These are phyloP conservation scores for Clepsis dumicolana DNA, from an alignment of 2,888 invertebrate genomes.

Conservation along the genomic window DNA sequence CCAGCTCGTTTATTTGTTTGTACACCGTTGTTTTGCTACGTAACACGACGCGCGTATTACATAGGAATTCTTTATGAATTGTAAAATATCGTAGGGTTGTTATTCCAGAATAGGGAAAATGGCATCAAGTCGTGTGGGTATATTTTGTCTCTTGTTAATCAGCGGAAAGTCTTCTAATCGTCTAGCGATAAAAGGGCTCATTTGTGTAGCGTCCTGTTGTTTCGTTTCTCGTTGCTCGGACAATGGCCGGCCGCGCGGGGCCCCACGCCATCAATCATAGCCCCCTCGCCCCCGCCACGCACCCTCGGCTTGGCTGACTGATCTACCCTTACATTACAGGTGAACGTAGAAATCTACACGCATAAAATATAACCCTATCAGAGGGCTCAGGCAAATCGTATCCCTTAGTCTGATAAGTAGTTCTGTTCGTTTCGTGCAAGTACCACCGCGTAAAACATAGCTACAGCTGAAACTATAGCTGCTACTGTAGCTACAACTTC, in stretches of 20 bases:
- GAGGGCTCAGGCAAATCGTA: slow-evolving; percentile 37
- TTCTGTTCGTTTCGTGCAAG: slow-evolving; percentile 31
- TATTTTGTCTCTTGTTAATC: slow-evolving; percentile 52
- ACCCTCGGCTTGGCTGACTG: slow-evolving; percentile 55
- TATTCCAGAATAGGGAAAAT: slow-evolving; percentile 7
- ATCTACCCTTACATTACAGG: slow-evolving; percentile 63
- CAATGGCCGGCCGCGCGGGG: slow-evolving; percentile 71
- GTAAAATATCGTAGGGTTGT: slow-evolving; percentile 50
- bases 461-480: not conserved
- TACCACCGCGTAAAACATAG: slow-evolving; percentile 5
- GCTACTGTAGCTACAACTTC: not conserved
- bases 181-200: slow-evolving; percentile 68
- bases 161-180: slow-evolving; percentile 54
- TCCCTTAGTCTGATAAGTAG: slow-evolving; percentile 37
- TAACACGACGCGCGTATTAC: slow-evolving; percentile 59
- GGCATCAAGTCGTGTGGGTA: slow-evolving; percentile 4
- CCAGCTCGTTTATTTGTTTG: slow-evolving; percentile 82
- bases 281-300: slow-evolving; percentile 54
- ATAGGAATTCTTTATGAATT: slow-evolving; percentile 63
- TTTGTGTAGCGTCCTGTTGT: slow-evolving; percentile 72
- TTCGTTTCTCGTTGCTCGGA: slow-evolving; percentile 75
- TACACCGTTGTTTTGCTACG: slow-evolving; percentile 68
- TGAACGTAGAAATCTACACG: slow-evolving; percentile 55
- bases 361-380: slow-evolving; percentile 43
- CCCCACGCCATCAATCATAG: slow-evolving; percentile 79